A percentile compares a stretch with the other conserved stretches of the same genome.
Conservation (phyloP, 2,113 vertebrate species). For the rat (Rattus norvegicus) region GRCr8 NC_086020.1:118665501-118666000, state of each 20-base stretch:
- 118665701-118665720: constrained; percentile 10
- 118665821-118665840: not conserved
- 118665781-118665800: constrained; percentile 26
- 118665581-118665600: constrained; percentile 36
- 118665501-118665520: not conserved
- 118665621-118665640: not conserved
- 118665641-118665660: not conserved
- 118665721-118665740: not conserved
- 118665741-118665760: constrained; percentile 39
- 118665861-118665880: constrained; percentile 37
- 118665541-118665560: not conserved
- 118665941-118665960: not conserved
- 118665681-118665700: not conserved
- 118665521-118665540: not conserved
- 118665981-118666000: not conserved
- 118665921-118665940: not conserved
- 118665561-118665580: not conserved
- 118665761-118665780: not conserved
- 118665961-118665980: not conserved
- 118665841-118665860: not conserved
- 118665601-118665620: not conserved
- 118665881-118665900: constrained; percentile 24
- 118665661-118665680: constrained; percentile 10
- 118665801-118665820: not conserved
- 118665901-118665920: constrained; percentile 18